These are phyloP conservation scores for Drosophila paramelanica DNA, from an alignment of 2,888 invertebrate genomes.

Conservation along the genomic window DNA sequence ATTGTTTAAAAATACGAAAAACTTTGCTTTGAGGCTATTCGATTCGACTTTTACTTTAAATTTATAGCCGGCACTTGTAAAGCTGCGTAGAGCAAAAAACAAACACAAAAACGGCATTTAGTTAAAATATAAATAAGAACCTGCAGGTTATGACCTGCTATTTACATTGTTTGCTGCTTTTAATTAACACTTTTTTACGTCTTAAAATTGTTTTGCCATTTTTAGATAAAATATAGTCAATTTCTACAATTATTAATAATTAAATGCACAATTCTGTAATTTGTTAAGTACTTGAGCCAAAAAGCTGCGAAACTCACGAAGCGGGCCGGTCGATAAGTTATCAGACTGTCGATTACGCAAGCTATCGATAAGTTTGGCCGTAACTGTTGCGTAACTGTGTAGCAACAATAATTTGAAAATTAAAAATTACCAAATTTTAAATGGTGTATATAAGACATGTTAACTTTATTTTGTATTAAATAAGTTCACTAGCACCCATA, in stretches of 20 bases:
- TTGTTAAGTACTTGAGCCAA: not conserved
- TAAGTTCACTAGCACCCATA: not conserved
- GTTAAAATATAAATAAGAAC: not conserved
- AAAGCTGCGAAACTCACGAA: conserved; percentile 1
- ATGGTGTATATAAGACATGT: not conserved
- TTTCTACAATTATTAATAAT: conserved; percentile 1
- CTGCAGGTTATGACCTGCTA: not conserved
- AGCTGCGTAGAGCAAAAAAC: not conserved
- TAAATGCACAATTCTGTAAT: not conserved
- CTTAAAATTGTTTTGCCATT: not conserved
- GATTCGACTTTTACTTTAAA: not conserved
- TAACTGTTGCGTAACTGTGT: conserved; percentile 4
- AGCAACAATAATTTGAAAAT: not conserved
- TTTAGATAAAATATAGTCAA: not conserved
- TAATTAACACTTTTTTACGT: not conserved
- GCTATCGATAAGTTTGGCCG: conserved; percentile 8
- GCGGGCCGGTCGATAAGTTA: conserved; percentile 28
- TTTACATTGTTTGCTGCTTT: not conserved
- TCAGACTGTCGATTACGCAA: not conserved
- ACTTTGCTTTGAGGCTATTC: not conserved
- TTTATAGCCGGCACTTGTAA: not conserved
- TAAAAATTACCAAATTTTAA: not conserved
- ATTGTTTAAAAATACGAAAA: conserved; percentile 33
- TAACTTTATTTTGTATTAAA: conserved; percentile 1
- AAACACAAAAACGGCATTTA: not conserved